phyloP scores from a whole-genome alignment of 2,797 vertebrate genomes.

The Odontamblyopus rebecca region DNA sequence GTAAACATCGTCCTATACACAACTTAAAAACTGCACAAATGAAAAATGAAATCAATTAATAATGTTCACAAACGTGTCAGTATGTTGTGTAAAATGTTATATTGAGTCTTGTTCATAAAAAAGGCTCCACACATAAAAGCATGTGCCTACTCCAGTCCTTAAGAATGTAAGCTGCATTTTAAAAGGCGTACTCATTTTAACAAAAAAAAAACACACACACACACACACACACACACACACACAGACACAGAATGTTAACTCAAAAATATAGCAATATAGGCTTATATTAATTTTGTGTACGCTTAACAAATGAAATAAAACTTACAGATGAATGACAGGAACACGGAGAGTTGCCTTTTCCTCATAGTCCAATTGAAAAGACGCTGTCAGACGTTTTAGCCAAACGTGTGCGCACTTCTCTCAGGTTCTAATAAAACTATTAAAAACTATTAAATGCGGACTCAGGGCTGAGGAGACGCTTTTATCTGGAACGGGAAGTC shows the following conservation, averaged over 20 bases:
- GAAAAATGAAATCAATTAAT: background rate
- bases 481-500: background rate
- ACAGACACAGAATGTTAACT: background rate
- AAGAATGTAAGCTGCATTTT: background rate
- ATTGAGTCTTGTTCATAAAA: background rate
- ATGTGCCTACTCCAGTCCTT: too few species aligned
- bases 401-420: slow-evolving; percentile 13
- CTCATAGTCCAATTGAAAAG: slow-evolving; percentile 31
- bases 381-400: slow-evolving; percentile 4
- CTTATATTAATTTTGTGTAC: background rate
- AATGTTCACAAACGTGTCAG: background rate
- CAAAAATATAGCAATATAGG: too few species aligned
- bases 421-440: slow-evolving; percentile 9
- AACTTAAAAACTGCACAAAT: background rate
- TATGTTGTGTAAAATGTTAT: background rate
- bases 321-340: slow-evolving; percentile 53
- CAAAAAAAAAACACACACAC: background rate
- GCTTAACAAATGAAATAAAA: background rate
- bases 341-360: slow-evolving; percentile 27
- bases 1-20: background rate
- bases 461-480: background rate
- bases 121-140: background rate
- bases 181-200: background rate
- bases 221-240: background rate
- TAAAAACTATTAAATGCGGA: background rate